Evolutionary conservation across 2,113 vertebrate species (phyloP), one percentile per base, ranked within the genome.

Genomic region (Phylloscopus trochilus): DNA sequence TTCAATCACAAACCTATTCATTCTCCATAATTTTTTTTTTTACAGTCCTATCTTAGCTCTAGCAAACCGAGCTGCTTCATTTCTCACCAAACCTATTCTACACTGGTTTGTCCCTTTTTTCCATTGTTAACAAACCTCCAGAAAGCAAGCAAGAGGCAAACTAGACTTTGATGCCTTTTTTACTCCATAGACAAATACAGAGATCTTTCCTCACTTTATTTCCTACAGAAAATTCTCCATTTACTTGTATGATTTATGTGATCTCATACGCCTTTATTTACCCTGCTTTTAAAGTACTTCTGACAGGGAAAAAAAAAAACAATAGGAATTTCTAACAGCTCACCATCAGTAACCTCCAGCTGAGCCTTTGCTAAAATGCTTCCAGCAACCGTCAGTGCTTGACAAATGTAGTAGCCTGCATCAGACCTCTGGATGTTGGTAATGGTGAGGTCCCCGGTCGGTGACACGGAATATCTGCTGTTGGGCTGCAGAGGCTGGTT

Each of bases 301-400:
- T 88, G 89, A 79, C 49, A 78, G 41, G 39, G 3, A 39, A 39
- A 39, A 30, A 55, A 83, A 86, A 75, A 88, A 82, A 39, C 39
- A 96, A 69, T 23, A 94, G 59, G 53, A 87, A 93, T 73, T 89
- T 91, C 75, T 70, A 87, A 70, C 83, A 93, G 82, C 98, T 98
- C 95, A 99, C 99, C 99, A 96, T 99, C 99, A 96, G 99, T 99
- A 97, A 99, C 99, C 97, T 99, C 99, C 98, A 99, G 98, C 94
- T 99, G 99, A 94, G 99, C 99, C 95, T 99, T 99, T 96, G 99
- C 99, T 92, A 99, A 98, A 95, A 99, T 99, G 96, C 99, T 99
- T 96, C 99, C 99, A 59, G 99, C 99, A 93, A 99, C 99, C 5
- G 99, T 99, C 89, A 99, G 97, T 7, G 99, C 99, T 97, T 99